Conservation (phyloP, 2,113 vertebrate genomes). For the Hymenochirus boettgeri region DNA sequence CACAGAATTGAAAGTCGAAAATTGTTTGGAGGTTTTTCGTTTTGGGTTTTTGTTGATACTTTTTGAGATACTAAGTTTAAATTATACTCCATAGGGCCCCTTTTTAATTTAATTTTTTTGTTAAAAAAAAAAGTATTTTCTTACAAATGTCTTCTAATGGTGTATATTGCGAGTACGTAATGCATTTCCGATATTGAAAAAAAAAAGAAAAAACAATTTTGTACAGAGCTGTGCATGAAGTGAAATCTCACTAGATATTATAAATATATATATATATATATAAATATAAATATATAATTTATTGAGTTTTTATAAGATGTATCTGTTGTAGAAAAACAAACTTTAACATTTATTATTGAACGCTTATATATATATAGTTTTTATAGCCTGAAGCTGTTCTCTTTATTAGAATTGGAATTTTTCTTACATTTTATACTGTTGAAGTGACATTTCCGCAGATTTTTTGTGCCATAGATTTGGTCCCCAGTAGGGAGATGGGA, state of each 20-base stretch:
- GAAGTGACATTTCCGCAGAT: conserved; percentile 59
- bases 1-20: too few relatives aligned
- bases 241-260: conserved; percentile 65
- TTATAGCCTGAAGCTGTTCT: conserved; percentile 61
- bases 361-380: conserved; percentile 68
- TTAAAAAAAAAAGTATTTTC: conserved; percentile 63
- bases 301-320: conserved; percentile 73
- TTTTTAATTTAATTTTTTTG: conserved; percentile 64
- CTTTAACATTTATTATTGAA: conserved; percentile 71
- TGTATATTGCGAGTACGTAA: conserved; percentile 60
- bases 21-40: too few relatives aligned
- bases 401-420: conserved; percentile 57
- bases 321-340: conserved; percentile 68
- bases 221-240: conserved; percentile 55
- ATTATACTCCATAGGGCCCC: conserved; percentile 44
- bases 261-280: conserved; percentile 61
- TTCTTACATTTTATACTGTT: conserved; percentile 61
- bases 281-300: conserved; percentile 69
- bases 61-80: too few relatives aligned
- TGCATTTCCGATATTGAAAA: conserved; percentile 48
- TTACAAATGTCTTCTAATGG: conserved; percentile 62
- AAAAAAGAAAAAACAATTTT: conserved; percentile 44
- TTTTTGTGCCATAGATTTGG: conserved; percentile 43
- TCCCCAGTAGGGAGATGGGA: conserved; percentile 45
- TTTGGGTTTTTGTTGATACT: too few relatives aligned